Conservation (phyloP, 1,140 invertebrate genomes). For the Brachionus asplanchnoidis region DNA sequence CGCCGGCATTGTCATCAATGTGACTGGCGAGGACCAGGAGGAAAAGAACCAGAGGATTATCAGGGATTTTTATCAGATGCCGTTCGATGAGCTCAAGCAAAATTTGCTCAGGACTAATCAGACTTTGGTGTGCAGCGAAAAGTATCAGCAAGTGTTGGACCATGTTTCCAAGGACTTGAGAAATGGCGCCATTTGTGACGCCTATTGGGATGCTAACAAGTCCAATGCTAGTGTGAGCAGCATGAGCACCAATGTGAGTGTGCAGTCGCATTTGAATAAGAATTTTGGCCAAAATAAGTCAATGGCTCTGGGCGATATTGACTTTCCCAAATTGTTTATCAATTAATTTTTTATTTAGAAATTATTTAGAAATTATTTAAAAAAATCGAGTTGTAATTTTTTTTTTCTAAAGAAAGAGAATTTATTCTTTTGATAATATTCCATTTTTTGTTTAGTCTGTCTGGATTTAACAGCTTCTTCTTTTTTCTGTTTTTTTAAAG, state of each 20-base stretch:
- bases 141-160: conserved; percentile 39
- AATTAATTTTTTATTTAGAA: neutral
- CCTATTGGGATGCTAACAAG: neutral
- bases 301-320: conserved; percentile 9
- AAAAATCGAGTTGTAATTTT: neutral
- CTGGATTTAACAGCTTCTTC: neutral
- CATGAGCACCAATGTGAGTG: neutral
- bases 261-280: neutral
- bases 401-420: neutral
- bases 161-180: neutral
- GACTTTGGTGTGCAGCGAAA: neutral
- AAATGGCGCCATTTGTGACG: neutral
- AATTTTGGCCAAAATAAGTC: neutral
- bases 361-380: too few species aligned
- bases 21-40: neutral
- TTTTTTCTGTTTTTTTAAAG: neutral
- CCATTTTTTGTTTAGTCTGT: neutral
- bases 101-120: conserved; percentile 2
- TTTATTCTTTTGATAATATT: neutral
- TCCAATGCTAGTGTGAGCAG: neutral
- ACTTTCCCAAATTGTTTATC: conserved; percentile 28
- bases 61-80: neutral
- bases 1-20: neutral
- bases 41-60: conserved; percentile 20
- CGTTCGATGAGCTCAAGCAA: conserved; percentile 30